Evolutionary conservation across 35 echinoderm and acorn worm species (phyloP).

Genomic region (Heliocidaris erythrogramma): DNA sequence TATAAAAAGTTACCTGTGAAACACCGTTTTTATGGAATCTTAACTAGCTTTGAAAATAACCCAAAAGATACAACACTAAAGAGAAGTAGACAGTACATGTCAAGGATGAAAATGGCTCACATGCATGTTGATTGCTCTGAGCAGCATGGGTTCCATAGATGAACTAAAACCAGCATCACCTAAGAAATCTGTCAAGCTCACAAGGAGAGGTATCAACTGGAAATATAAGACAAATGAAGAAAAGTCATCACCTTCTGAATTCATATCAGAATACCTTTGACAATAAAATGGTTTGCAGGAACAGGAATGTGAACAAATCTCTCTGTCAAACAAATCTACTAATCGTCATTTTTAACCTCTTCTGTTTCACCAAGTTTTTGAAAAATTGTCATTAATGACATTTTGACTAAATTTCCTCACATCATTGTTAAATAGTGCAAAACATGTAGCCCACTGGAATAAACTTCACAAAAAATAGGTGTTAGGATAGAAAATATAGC

Average conservation of each 20-base stretch:
- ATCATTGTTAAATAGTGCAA: too few species aligned
- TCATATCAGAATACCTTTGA: neutral
- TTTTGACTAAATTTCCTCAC: too few species aligned
- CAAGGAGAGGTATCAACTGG: slow-evolving; percentile 53
- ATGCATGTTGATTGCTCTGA: slow-evolving; percentile 63
- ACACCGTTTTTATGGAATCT: neutral
- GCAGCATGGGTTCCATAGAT: slow-evolving; percentile 55
- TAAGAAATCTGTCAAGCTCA: slow-evolving; percentile 57
- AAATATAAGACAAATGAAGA: neutral
- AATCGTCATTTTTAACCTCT: too few species aligned
- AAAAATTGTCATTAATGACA: too few species aligned
- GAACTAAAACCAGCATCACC: slow-evolving; percentile 50
- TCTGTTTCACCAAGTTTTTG: too few species aligned
- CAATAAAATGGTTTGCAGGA: neutral
- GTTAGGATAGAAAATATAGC: too few species aligned
- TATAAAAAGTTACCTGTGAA: neutral
- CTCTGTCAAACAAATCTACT: too few species aligned
- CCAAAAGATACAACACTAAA: neutral
- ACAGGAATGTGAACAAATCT: too few species aligned
- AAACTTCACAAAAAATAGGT: too few species aligned
- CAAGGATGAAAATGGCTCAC: slow-evolving; percentile 48
- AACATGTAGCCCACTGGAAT: too few species aligned
- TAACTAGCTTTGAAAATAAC: neutral
- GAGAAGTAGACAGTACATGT: neutral
- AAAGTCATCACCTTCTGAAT: neutral